These are phyloP conservation scores for Salvelinus fontinalis DNA, from an alignment of 2,113 vertebrate genomes.

Conservation along the genomic window DNA sequence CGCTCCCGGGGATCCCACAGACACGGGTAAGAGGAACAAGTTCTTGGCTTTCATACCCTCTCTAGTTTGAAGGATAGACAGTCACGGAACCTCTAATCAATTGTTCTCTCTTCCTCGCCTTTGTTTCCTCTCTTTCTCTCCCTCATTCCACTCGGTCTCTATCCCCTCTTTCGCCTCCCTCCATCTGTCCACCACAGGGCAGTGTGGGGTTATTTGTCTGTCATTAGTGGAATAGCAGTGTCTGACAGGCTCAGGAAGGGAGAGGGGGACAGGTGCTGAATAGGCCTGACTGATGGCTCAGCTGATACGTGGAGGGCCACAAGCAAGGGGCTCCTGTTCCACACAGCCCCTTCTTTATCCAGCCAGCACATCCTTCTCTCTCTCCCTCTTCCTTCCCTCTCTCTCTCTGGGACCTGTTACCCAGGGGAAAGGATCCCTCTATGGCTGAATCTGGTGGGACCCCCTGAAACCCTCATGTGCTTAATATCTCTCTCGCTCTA, in stretches of 20 bases:
- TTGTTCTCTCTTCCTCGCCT: not conserved
- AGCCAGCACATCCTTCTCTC: not conserved
- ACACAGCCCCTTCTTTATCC: constrained; percentile 38
- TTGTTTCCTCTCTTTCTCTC: not conserved
- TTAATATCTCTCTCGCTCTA: not conserved
- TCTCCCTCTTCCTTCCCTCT: not conserved
- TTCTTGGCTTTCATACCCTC: not conserved
- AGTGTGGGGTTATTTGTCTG: constrained; percentile 28
- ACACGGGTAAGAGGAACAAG: constrained; percentile 81
- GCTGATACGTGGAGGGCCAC: constrained; percentile 47
- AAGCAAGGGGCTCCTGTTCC: constrained; percentile 43
- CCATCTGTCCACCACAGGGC: not conserved
- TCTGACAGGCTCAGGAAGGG: constrained; percentile 62
- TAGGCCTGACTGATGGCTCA: constrained; percentile 58
- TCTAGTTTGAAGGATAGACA: not conserved
- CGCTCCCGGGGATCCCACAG: constrained; percentile 92
- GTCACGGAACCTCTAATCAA: not conserved
- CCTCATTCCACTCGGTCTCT: not conserved
- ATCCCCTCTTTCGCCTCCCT: not conserved
- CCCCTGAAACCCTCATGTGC: not conserved
- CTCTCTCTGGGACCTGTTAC: constrained; percentile 54
- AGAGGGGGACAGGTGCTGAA: constrained; percentile 55
- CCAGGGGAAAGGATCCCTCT: constrained; percentile 9
- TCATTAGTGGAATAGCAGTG: constrained; percentile 47
- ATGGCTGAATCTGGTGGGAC: not conserved